Percentiles rank a stretch among this genome's conserved stretches.
Evolutionary conservation across 53 echinoderm and acorn worm species (phyloP).

Genomic region (Paelopatides confundens): DNA sequence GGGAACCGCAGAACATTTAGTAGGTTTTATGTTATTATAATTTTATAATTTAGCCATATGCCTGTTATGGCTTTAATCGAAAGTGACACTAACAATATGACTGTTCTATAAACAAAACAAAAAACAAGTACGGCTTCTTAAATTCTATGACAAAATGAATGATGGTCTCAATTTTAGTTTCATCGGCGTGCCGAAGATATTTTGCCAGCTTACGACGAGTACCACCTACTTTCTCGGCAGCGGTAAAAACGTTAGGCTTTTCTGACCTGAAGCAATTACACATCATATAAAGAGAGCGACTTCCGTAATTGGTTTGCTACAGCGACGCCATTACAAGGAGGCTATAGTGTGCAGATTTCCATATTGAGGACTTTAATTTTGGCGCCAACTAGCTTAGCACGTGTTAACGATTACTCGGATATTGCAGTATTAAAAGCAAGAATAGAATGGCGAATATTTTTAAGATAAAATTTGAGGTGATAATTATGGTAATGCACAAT

Average conservation of each 20-base stretch:
- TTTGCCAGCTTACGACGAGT: background rate
- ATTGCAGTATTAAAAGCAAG: constrained; percentile 12
- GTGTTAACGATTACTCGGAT: constrained; percentile 19
- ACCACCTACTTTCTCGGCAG: background rate
- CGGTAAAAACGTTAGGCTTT: background rate
- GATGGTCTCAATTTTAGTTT: no score
- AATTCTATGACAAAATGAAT: no score
- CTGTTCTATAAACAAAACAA: no score
- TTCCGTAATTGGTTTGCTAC: constrained; percentile 30
- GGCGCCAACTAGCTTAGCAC: constrained; percentile 27
- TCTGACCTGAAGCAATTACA: constrained; percentile 22
- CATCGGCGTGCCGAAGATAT: no score
- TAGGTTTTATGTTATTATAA: no score
- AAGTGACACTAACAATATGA: no score
- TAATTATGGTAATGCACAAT: constrained; percentile 39
- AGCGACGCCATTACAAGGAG: background rate
- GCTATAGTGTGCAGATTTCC: background rate
- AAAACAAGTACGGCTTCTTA: no score
- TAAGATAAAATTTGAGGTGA: constrained; percentile 11
- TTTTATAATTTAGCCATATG: no score
- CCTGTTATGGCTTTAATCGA: no score
- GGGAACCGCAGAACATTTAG: no score
- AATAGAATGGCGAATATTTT: background rate
- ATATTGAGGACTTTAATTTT: constrained; percentile 28
- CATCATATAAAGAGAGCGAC: background rate